Evolutionary conservation across 2,113 vertebrate genomes (phyloP), one percentile per base, ranked within the genome.

Genomic region (Burhinus oedicnemus): DNA sequence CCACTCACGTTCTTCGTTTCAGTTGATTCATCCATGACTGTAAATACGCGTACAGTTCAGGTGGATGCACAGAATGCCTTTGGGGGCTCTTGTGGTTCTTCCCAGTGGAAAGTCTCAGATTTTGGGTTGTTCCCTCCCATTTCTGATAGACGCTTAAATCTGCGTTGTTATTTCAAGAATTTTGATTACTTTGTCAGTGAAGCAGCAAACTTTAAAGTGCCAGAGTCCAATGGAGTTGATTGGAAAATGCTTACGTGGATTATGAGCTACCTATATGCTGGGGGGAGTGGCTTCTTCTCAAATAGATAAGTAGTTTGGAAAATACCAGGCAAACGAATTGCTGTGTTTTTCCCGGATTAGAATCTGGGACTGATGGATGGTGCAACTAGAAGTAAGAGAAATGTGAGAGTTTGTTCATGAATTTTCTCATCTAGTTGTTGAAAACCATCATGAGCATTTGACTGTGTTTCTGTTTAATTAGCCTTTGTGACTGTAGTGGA

Each of bases 41-140:
- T 36, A 22, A 36, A 8, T 0, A 1, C 1, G 18, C 10, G 21
- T 42, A 5, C 2, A 2, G 75, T 5, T 19, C 49, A 6, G 51
- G 34, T 25, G 68, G 45, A 6, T 23, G 4, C 15, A 22, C 94
- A 71, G 17, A 15, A 60, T 11, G 34, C 25, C 13, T 26, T 2
- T 11, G 32, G 42, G 57, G 19, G 15, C 11, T 85, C 11, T 23
- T 4, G 0, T 45, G 82, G 8, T 40, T 64, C 70, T 76, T 29
- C 70, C 74, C 51, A 3, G 27, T 4, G n/a, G 60, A 44, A 89
- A 26, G 9, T 26, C 40, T 19, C 60, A 19, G 36, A 8, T 66
- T 54, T 60, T 61, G 20, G 40, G 26, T 47, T 25, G 20, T 13
- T 8, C 6, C 9, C 18, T 47, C 26, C 8, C 1, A 0, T 75